Conservation (phyloP, 2,797 vertebrate species). For the Hybognathus amarus region DNA sequence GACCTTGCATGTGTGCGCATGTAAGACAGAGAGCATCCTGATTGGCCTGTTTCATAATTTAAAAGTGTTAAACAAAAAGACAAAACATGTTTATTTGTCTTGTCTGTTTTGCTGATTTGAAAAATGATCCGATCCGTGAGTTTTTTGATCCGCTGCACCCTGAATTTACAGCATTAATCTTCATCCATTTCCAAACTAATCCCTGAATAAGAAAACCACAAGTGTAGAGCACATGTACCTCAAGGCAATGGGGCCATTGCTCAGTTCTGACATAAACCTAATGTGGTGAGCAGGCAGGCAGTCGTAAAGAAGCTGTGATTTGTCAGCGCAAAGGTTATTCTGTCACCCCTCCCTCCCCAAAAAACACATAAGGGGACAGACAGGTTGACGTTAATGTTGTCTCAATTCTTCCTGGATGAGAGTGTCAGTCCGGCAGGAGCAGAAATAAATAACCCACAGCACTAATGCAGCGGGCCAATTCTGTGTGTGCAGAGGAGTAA, state of each 20-base stretch:
- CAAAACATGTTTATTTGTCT: too few relatives aligned
- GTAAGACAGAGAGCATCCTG: too few relatives aligned
- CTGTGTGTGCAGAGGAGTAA: constrained; percentile 17
- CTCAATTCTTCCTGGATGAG: constrained; percentile 35
- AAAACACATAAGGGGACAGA: constrained; percentile 20
- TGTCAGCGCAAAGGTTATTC: constrained; percentile 37
- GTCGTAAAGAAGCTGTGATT: constrained; percentile 32
- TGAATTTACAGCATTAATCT: neutral
- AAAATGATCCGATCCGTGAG: too few relatives aligned
- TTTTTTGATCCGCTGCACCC: too few relatives aligned
- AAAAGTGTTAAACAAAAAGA: too few relatives aligned
- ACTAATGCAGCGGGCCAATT: constrained; percentile 20
- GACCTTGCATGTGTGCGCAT: too few relatives aligned
- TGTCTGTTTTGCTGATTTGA: too few relatives aligned
- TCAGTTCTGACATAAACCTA: constrained; percentile 26
- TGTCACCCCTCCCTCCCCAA: constrained; percentile 1
- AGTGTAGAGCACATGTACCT: neutral
- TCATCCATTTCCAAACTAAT: neutral
- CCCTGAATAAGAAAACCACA: neutral
- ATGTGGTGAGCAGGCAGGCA: neutral
- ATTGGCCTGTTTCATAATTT: too few relatives aligned
- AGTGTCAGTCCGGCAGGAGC: constrained; percentile 30
- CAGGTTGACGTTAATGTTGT: constrained; percentile 43
- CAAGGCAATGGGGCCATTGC: constrained; percentile 19
- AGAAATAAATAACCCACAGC: constrained; percentile 38